Evolutionary conservation across 1,140 invertebrate species (phyloP).

Genomic region (Pristionchus pacificus): DNA sequence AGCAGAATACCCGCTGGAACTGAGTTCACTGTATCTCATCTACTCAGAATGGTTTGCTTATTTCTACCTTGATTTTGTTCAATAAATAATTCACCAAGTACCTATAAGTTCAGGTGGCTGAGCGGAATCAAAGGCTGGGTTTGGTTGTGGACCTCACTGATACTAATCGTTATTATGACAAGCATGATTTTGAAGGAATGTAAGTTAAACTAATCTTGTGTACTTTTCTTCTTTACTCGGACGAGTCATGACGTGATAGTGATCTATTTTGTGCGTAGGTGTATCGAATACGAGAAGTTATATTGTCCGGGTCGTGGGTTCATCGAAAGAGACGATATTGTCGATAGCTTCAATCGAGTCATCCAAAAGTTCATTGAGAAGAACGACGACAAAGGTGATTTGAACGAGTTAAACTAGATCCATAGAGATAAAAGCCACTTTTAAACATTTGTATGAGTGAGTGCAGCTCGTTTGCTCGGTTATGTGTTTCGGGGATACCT

Average conservation of each 20-base stretch:
- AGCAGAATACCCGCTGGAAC: conserved; percentile 61
- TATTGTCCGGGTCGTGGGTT: conserved; percentile 62
- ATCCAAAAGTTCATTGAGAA: conserved; percentile 29
- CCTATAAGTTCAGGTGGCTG: conserved; percentile 59
- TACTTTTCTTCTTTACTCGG: conserved; percentile 27
- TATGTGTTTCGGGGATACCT: not conserved
- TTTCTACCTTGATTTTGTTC: conserved; percentile 9
- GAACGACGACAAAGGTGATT: conserved; percentile 16
- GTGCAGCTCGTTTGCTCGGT: not conserved
- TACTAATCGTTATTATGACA: conserved; percentile 68
- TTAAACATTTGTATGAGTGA: not conserved
- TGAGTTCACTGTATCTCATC: conserved; percentile 41
- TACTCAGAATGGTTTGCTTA: conserved; percentile 40
- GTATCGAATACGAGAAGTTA: conserved; percentile 62
- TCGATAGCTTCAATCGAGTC: conserved; percentile 62
- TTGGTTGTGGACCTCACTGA: conserved; percentile 70
- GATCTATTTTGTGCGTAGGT: conserved; percentile 37
- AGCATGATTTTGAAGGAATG: conserved; percentile 60
- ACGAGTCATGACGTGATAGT: conserved; percentile 17
- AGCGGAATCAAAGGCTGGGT: conserved; percentile 64
- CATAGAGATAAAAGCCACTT: no score
- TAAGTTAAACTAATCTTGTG: conserved; percentile 18
- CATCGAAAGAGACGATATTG: conserved; percentile 54
- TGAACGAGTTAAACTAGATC: no score
- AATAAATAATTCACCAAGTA: no score